Percentiles rank a stretch among this genome's conserved stretches.
Evolutionary conservation across 1,140 invertebrate species (phyloP).

Genomic region (Ridgeia piscesae): DNA sequence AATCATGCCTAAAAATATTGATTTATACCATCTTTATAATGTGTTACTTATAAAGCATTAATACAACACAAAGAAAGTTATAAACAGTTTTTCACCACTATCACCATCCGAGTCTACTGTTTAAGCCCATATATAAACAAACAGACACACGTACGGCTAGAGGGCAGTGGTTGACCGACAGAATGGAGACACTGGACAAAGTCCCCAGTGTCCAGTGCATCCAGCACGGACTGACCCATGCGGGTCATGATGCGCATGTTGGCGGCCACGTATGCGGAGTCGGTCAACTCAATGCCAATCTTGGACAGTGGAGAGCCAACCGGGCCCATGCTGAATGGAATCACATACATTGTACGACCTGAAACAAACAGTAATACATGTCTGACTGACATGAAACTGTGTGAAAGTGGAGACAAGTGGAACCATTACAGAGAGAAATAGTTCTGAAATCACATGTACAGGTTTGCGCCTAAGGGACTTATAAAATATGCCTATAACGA

Average conservation of each 20-base stretch:
- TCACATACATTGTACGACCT: conserved; percentile 93
- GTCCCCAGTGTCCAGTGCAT: conserved; percentile 50
- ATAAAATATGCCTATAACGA: too few relatives aligned
- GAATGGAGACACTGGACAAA: conserved; percentile 84
- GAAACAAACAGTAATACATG: not conserved
- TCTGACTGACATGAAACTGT: not conserved
- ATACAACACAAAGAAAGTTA: too few relatives aligned
- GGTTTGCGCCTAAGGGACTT: too few relatives aligned
- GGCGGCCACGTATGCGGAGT: conserved; percentile 95
- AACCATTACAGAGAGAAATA: not conserved
- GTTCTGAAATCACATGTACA: too few relatives aligned
- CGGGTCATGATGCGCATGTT: conserved; percentile 99
- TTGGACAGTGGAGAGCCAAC: conserved; percentile 92
- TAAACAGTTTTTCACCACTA: too few relatives aligned
- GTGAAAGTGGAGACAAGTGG: not conserved
- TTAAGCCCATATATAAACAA: not conserved
- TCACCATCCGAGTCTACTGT: not conserved
- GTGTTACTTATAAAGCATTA: too few relatives aligned
- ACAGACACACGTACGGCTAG: not conserved
- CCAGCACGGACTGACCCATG: conserved; percentile 73
- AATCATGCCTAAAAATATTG: too few relatives aligned
- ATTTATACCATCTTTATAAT: too few relatives aligned
- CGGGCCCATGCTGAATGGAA: conserved; percentile 99
- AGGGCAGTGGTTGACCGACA: conserved; percentile 69
- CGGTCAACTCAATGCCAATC: conserved; percentile 95